Percentiles rank a stretch among this genome's conserved stretches.
Evolutionary conservation across 2,797 vertebrate species (phyloP).

Genomic region (Geotria australis): DNA sequence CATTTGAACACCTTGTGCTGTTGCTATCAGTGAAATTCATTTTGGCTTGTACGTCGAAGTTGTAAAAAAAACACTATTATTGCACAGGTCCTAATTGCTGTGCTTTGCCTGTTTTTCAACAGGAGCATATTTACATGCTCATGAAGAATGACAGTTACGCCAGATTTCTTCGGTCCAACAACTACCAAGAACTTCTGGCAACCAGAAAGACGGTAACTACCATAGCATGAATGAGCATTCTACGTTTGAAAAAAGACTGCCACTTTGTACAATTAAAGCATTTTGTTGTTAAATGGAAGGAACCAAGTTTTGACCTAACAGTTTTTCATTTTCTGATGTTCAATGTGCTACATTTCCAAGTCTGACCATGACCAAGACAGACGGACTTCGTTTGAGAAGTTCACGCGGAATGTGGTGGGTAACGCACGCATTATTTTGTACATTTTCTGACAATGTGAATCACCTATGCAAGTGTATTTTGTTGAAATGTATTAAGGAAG

Average conservation of each 20-base stretch:
- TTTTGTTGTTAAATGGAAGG: no score
- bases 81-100: background rate
- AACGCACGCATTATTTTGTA: background rate
- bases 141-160: background rate
- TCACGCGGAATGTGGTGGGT: conserved; percentile 38
- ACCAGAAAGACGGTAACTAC: background rate
- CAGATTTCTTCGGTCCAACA: background rate
- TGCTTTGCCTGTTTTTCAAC: background rate
- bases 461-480: no score
- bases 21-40: no score
- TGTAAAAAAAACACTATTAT: no score
- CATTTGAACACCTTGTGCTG: no score
- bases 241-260: no score
- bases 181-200: background rate
- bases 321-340: conserved; percentile 4
- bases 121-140: background rate
- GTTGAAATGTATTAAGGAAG: no score
- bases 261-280: no score
- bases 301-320: no score
- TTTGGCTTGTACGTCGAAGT: no score
- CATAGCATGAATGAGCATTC: no score
- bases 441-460: no score
- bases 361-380: conserved; percentile 26
- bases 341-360: conserved; percentile 12
- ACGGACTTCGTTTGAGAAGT: conserved; percentile 41